phyloP scores from a whole-genome alignment of 2,113 vertebrate genomes.

The Nothoprocta pentlandii region DNA sequence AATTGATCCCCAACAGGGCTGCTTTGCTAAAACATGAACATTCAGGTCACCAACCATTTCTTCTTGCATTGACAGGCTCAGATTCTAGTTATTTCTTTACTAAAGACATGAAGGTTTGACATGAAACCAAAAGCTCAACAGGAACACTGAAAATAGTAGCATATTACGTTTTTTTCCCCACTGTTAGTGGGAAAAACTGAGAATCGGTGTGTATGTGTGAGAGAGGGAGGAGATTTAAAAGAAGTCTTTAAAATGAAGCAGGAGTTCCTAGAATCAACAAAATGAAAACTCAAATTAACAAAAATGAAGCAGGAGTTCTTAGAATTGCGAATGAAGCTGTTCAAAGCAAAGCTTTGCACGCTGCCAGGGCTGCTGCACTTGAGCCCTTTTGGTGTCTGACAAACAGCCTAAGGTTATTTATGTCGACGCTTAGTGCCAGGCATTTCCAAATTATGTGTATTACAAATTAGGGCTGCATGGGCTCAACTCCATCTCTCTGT shows the following conservation, averaged over 20 bases:
- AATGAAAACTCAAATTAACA: too few species aligned
- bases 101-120: not conserved
- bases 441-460: not conserved
- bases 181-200: not conserved
- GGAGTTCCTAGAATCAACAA: constrained; percentile 19
- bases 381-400: not conserved
- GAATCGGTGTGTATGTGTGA: not conserved
- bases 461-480: not conserved
- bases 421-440: not conserved
- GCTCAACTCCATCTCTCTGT: accelerated
- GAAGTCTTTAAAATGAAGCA: not conserved
- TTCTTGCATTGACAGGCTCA: not conserved
- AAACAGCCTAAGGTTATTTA: not conserved
- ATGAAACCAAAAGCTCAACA: not conserved
- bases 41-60: not conserved
- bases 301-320: constrained; percentile 11
- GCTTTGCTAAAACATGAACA: not conserved
- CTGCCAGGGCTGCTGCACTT: not conserved
- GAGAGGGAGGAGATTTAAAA: not conserved
- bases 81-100: not conserved
- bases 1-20: not conserved
- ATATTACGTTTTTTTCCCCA: accelerated
- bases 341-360: not conserved
- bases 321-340: not conserved
- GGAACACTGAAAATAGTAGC: not conserved